Evolutionary conservation across 2,888 invertebrate species (phyloP), one percentile per base, ranked within the genome.

Genomic region (Eurois occulta): DNA sequence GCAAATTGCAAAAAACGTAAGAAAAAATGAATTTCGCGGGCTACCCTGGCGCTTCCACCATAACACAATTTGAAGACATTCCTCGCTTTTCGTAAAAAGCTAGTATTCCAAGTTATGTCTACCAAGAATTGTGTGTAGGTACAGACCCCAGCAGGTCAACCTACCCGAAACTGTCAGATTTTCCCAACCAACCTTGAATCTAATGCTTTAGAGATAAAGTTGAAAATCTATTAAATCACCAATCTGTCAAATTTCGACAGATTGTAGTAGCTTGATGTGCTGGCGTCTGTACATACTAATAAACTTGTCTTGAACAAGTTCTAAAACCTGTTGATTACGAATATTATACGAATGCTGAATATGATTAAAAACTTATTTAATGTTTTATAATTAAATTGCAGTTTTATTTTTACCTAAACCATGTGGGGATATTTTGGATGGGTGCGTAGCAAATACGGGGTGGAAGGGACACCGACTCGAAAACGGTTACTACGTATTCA

Each of bases 371-470:
- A 41, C 43, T 35, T 55, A 24, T 43, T 77, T 18, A 21, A 32
- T 10, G 0, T 62, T 77, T 48, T 10, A 21, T 48, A 43, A 38
- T 38, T 43, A 6, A 13, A 60, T 28, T 35, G 77, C 38, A 48
- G 24, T 75, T 75, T 75, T 77, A 41, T 77, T 77, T 75, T n/a
- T 1, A 75, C n/a, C 18, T 18, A 0, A 60, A 24, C 6, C 46
- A n/a, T 41, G 38, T 41, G 41, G n/a, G 5, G n/a, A n/a, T n/a
- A 65, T 13, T 24, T 35, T 65, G 16, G 24, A 13, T n/a, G 38
- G n/a, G 16, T n/a, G 38, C 8, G 38, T 28, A 65, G 65, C n/a
- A n/a, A 24, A 8, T 38, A 38, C 38, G 0, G 8, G 38, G 8
- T 38, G 38, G 38, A 38, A 38, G 38, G 38, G 38, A 38, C 38